These are phyloP conservation scores for Diarsia mendica DNA, from an alignment of 2,888 invertebrate genomes.

Conservation along the genomic window DNA sequence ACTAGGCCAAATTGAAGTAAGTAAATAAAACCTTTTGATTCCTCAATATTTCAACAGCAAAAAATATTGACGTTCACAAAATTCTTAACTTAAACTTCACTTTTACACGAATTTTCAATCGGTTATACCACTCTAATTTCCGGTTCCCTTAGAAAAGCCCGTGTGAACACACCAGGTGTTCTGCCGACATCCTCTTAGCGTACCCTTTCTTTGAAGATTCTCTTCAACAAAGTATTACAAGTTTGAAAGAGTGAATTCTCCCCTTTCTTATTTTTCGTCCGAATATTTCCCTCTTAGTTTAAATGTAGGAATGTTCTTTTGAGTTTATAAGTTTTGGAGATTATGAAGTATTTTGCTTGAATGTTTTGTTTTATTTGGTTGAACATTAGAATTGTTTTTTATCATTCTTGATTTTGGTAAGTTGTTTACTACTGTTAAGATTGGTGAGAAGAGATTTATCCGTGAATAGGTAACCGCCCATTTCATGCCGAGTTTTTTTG, in stretches of 20 bases:
- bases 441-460: not conserved
- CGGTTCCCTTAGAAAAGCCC: slow-evolving; percentile 65
- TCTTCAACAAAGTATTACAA: slow-evolving; percentile 74
- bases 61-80: not conserved
- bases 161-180: slow-evolving; percentile 76
- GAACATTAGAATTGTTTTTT: slow-evolving; percentile 34
- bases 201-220: slow-evolving; percentile 78
- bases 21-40: too few species aligned
- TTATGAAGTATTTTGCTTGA: slow-evolving; percentile 39
- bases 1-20: too few species aligned
- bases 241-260: slow-evolving; percentile 71
- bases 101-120: slow-evolving; percentile 73
- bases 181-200: slow-evolving; percentile 62
- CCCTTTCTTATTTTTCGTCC: slow-evolving; percentile 68
- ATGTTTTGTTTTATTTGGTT: slow-evolving; percentile 39
- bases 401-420: not conserved
- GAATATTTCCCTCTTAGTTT: slow-evolving; percentile 70
- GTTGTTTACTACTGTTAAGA: not conserved
- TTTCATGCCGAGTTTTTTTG: too few species aligned
- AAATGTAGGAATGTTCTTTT: slow-evolving; percentile 68
- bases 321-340: slow-evolving; percentile 61
- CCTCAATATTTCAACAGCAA: not conserved
- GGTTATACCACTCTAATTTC: slow-evolving; percentile 72
- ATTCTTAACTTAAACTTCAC: not conserved
- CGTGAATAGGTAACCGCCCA: too few species aligned